phyloP scores from a whole-genome alignment of 2,113 vertebrate genomes.

The Lagenorhynchus albirostris region DNA sequence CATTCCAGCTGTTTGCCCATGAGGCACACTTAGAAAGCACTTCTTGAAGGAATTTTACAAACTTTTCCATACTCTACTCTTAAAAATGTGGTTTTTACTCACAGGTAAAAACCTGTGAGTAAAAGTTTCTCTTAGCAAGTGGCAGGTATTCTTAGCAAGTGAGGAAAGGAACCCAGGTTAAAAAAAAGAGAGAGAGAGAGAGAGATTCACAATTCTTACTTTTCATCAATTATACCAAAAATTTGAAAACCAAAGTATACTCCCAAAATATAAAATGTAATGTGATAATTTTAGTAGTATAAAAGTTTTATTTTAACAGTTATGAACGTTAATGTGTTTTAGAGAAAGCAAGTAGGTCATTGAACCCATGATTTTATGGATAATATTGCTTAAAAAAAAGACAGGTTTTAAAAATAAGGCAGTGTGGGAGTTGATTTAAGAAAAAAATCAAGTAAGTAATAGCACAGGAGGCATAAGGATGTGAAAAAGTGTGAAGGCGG shows the following conservation, averaged over 20 bases:
- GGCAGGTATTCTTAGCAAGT: not conserved
- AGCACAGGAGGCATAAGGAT: not conserved
- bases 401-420: conserved; percentile 7
- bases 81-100: not conserved
- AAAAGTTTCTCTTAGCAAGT: no score
- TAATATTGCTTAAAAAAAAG: not conserved
- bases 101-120: not conserved
- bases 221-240: not conserved
- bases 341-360: not conserved
- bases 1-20: not conserved
- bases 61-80: not conserved
- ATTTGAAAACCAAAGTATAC: not conserved
- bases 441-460: not conserved
- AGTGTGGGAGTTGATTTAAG: not conserved
- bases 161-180: not conserved
- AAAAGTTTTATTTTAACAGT: not conserved
- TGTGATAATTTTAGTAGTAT: not conserved
- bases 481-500: not conserved
- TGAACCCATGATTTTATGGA: not conserved
- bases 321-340: not conserved
- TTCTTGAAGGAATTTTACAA: not conserved
- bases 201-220: not conserved
- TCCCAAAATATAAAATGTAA: not conserved
- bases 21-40: not conserved
- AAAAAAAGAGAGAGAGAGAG: not conserved